These are phyloP conservation scores for Ephydatia muelleri DNA, from an alignment of 37 sponge, comb jelly and placozoan genomes.

Conservation along the genomic window DNA sequence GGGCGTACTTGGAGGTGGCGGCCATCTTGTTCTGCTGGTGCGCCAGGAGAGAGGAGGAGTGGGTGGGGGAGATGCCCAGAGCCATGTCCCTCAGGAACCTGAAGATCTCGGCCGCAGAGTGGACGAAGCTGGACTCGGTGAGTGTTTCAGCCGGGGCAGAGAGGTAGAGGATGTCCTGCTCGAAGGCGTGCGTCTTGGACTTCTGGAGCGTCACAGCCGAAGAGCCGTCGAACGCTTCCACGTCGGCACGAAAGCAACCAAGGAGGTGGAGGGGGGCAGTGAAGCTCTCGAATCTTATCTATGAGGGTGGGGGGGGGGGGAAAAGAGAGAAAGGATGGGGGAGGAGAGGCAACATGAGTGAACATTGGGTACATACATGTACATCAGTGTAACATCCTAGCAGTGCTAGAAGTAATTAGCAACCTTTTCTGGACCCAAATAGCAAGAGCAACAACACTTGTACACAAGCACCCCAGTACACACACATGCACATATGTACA, in stretches of 20 bases:
- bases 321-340: not conserved
- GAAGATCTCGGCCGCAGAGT: constrained; percentile 74
- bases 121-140: constrained; percentile 32
- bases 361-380: too few species aligned
- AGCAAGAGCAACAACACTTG: not conserved
- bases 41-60: constrained; percentile 39
- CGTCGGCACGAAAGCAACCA: constrained; percentile 67
- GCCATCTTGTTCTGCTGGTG: not conserved
- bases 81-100: constrained; percentile 87
- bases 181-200: not conserved
- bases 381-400: too few species aligned
- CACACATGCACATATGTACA: not conserved
- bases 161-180: not conserved
- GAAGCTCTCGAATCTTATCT: constrained; percentile 83
- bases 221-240: constrained; percentile 5
- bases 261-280: constrained; percentile 70
- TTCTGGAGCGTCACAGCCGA: not conserved
- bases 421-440: constrained; percentile 6
- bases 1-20: not conserved
- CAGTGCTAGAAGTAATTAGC: not conserved
- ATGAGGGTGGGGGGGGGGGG: not conserved
- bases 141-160: constrained; percentile 23
- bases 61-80: constrained; percentile 36
- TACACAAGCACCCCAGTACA: not conserved
- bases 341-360: not conserved